These are phyloP conservation scores for Catharus minimus DNA, from an alignment of 2,113 vertebrate species.

Conservation along the genomic window DNA sequence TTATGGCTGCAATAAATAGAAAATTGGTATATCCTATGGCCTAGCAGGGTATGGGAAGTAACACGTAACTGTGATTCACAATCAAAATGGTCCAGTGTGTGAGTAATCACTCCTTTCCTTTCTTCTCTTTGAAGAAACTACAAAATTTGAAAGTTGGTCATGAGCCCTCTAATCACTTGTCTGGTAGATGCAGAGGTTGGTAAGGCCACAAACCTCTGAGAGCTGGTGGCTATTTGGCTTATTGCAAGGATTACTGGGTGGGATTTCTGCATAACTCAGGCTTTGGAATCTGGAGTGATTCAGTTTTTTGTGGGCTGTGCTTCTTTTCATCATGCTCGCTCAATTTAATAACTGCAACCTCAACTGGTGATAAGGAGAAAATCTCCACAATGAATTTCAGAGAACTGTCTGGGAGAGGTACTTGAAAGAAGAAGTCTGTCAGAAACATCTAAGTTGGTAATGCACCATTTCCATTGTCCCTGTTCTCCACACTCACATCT, in stretches of 20 bases:
- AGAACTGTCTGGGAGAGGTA: background rate
- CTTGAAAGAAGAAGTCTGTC: background rate
- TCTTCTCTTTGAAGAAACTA: background rate
- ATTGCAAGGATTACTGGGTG: background rate
- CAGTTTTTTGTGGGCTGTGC: background rate
- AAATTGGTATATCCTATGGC: background rate
- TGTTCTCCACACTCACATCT: background rate
- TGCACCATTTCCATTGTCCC: background rate
- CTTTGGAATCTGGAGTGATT: background rate
- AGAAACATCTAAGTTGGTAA: background rate
- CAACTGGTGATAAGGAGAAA: background rate
- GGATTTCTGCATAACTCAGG: background rate
- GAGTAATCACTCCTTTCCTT: background rate
- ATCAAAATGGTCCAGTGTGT: background rate
- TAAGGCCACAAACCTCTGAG: background rate
- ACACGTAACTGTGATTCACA: background rate
- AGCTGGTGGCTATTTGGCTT: background rate
- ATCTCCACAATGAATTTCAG: background rate
- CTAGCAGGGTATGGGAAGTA: background rate
- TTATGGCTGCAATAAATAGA: background rate
- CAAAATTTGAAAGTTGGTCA: accelerated
- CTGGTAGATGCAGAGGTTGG: background rate
- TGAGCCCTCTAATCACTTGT: background rate
- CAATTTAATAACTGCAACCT: background rate
- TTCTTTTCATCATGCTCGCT: background rate